Percentiles rank a stretch among this genome's conserved stretches.
Evolutionary conservation across 2,113 vertebrate species (phyloP).

Genomic region (Myanophis thanlyinensis): DNA sequence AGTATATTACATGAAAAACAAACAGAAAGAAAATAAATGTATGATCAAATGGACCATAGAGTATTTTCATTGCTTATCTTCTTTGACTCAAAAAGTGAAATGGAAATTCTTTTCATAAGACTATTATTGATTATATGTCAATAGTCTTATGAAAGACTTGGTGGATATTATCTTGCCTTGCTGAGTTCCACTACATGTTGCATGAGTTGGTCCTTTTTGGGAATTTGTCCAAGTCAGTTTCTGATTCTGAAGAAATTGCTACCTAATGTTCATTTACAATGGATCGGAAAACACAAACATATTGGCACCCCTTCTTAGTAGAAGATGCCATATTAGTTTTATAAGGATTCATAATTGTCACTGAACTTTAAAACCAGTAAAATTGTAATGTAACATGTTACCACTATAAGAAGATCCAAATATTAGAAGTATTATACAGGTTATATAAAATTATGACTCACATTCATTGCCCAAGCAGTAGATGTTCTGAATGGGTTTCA

Average conservation of each 20-base stretch:
- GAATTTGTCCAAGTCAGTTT: neutral
- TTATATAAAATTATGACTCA: neutral
- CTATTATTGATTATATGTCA: neutral
- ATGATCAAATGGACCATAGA: neutral
- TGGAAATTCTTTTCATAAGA: neutral
- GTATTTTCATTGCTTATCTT: neutral
- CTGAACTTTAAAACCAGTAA: neutral
- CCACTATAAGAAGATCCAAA: neutral
- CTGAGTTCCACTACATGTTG: neutral
- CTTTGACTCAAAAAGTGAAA: fast-evolving
- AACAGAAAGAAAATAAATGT: neutral
- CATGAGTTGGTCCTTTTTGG: neutral
- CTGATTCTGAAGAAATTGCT: neutral
- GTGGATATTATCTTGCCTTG: neutral
- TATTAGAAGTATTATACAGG: neutral
- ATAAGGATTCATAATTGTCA: neutral
- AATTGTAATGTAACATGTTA: neutral
- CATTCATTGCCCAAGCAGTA: neutral
- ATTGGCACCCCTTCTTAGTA: neutral
- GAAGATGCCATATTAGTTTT: neutral
- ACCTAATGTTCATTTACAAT: neutral
- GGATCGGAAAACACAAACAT: neutral
- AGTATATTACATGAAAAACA: constrained; percentile 3
- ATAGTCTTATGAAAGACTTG: too few relatives aligned
- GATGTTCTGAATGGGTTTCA: neutral